These are phyloP conservation scores for Grapholita molesta DNA, from an alignment of 1,140 invertebrate species.

Conservation along the genomic window DNA sequence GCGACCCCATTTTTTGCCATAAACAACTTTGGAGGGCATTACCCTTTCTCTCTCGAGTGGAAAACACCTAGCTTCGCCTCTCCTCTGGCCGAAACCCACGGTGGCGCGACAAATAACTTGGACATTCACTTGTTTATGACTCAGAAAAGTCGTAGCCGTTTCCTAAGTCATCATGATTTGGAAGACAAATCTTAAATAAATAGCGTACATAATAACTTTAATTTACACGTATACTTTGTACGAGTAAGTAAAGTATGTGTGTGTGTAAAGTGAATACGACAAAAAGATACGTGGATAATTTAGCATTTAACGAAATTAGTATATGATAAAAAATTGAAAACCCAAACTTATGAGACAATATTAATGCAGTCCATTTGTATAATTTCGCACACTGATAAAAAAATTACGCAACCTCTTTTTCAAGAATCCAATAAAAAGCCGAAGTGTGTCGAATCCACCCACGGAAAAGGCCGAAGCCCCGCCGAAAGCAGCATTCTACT, in stretches of 20 bases:
- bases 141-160: background rate
- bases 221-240: too few species aligned
- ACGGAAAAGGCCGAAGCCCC: conserved; percentile 37
- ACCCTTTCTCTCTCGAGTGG: conserved; percentile 60
- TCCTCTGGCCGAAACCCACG: conserved; percentile 42
- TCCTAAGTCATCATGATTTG: too few species aligned
- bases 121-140: conserved; percentile 9
- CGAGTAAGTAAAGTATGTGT: too few species aligned
- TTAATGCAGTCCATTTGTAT: background rate
- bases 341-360: too few species aligned
- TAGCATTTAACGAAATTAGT: too few species aligned
- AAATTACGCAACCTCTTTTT: conserved; percentile 42
- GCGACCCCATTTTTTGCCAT: conserved; percentile 75
- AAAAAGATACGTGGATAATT: too few species aligned
- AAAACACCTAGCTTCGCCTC: conserved; percentile 56
- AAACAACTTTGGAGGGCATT: conserved; percentile 74
- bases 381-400: background rate
- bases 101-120: conserved; percentile 20
- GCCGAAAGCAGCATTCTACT: conserved; percentile 46
- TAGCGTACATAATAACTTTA: too few species aligned
- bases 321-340: too few species aligned
- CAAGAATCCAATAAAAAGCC: conserved; percentile 27
- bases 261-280: too few species aligned
- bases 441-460: conserved; percentile 39
- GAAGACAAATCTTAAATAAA: background rate